These are phyloP conservation scores for Hypercompe scribonia DNA, from an alignment of 2,888 invertebrate genomes.

Conservation along the genomic window DNA sequence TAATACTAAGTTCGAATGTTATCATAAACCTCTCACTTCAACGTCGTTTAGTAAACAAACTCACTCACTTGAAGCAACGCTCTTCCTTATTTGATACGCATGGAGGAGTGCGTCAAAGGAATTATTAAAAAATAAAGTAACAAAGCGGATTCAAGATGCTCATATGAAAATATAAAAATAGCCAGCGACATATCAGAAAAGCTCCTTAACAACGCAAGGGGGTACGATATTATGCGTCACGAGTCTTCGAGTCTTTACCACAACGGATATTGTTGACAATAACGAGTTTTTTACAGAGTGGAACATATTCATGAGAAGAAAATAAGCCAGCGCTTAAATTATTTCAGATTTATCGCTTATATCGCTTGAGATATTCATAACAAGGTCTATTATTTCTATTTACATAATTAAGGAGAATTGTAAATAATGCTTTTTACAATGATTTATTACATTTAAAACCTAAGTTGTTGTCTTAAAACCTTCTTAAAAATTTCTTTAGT, in stretches of 20 bases:
- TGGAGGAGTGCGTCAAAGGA: slow-evolving; percentile 13
- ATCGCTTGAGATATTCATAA: slow-evolving; percentile 13
- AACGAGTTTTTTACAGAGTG: slow-evolving; percentile 51
- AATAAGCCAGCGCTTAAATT: slow-evolving; percentile 45
- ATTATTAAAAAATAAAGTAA: slow-evolving; percentile 29
- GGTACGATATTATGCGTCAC: slow-evolving; percentile 44
- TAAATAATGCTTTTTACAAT: too few species aligned
- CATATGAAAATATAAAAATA: slow-evolving; percentile 39
- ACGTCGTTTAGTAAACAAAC: not conserved
- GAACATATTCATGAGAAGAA: slow-evolving; percentile 34
- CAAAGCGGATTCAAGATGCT: slow-evolving; percentile 34
- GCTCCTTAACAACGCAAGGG: slow-evolving; percentile 45
- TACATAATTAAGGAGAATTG: too few species aligned
- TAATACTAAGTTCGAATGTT: not conserved
- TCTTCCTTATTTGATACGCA: slow-evolving; percentile 15
- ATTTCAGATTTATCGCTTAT: slow-evolving; percentile 26
- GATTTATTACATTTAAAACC: not conserved
- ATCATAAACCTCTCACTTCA: not conserved
- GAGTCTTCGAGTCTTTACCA: slow-evolving; percentile 51
- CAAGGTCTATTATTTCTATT: not conserved
- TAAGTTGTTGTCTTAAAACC: slow-evolving; percentile 34
- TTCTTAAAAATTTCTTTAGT: slow-evolving; percentile 55
- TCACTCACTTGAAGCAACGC: slow-evolving; percentile 1
- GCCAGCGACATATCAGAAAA: slow-evolving; percentile 35
- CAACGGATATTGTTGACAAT: slow-evolving; percentile 53